These are phyloP conservation scores for Phodopus roborovskii DNA, from an alignment of 2,113 vertebrate species.

Conservation along the genomic window DNA sequence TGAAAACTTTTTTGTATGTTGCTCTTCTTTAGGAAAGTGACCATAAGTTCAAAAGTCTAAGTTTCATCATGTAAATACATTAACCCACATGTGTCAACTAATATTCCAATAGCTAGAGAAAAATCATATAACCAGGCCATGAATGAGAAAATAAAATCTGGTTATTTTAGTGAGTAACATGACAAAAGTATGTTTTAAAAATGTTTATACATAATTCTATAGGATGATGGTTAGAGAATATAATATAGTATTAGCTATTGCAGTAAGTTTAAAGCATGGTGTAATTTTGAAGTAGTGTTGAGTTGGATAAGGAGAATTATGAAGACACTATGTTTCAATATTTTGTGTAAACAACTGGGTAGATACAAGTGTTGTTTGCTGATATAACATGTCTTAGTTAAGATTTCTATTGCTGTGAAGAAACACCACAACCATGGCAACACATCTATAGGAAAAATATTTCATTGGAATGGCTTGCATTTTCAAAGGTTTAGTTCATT, in stretches of 20 bases:
- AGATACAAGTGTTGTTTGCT: not conserved
- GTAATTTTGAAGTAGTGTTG: not conserved
- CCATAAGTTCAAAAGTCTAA: not conserved
- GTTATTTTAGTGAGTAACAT: not conserved
- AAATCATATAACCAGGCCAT: not conserved
- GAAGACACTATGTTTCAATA: not conserved
- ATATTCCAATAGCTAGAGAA: not conserved
- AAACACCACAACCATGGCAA: not conserved
- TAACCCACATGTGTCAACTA: not conserved
- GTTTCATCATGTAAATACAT: not conserved
- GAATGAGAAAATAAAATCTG: not conserved
- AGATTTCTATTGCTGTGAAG: not conserved
- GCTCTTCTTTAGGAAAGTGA: not conserved
- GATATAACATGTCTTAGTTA: not conserved
- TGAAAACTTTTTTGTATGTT: not conserved
- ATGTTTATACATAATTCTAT: not conserved
- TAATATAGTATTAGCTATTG: not conserved
- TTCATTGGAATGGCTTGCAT: not conserved
- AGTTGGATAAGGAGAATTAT: not conserved
- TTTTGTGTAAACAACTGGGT: not conserved
- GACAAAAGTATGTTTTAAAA: not conserved
- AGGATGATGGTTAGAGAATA: not conserved
- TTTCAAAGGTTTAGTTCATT: not conserved
- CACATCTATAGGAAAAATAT: not conserved
- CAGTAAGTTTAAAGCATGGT: not conserved